Percentiles rank a stretch among this genome's conserved stretches.
Evolutionary conservation across 2,797 vertebrate species (phyloP).

Genomic region (Uromys caudimaculatus): DNA sequence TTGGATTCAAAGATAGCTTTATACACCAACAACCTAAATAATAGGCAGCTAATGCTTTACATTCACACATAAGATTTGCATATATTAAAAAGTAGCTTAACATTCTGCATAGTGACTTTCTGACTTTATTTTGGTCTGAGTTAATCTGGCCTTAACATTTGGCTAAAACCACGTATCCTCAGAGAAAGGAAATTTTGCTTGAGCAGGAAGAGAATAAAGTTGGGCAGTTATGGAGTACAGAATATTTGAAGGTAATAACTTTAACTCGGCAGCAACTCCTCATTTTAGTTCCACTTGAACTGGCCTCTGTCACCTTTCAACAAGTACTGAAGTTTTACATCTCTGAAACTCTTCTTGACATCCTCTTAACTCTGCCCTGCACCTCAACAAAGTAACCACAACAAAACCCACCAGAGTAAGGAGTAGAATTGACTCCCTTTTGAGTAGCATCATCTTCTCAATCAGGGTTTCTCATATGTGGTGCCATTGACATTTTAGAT

Average conservation of each 20-base stretch:
- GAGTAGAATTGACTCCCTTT: slow-evolving; percentile 1
- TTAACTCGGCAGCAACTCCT: slow-evolving; percentile 14
- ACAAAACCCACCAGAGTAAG: not conserved
- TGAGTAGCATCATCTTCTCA: not conserved
- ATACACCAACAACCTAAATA: slow-evolving; percentile 29
- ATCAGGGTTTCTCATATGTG: not conserved
- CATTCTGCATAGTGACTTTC: slow-evolving; percentile 26
- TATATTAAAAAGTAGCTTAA: slow-evolving; percentile 56
- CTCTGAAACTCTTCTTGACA: slow-evolving; percentile 32
- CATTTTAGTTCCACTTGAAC: not conserved
- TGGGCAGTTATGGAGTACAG: slow-evolving; percentile 26
- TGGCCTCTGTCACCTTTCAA: slow-evolving; percentile 13
- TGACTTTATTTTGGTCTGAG: slow-evolving; percentile 55
- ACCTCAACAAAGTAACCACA: not conserved
- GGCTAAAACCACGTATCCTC: slow-evolving; percentile 41
- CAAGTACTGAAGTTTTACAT: slow-evolving; percentile 6
- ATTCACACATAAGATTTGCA: slow-evolving; percentile 44
- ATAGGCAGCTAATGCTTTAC: slow-evolving; percentile 52
- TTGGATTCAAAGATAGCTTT: slow-evolving; percentile 40
- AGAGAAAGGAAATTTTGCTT: slow-evolving; percentile 64
- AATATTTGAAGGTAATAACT: not conserved
- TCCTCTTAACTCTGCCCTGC: fast-evolving
- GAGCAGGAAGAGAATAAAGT: slow-evolving; percentile 39
- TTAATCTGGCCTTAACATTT: slow-evolving; percentile 55
- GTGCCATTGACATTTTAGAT: slow-evolving; percentile 1